Percentiles rank a stretch among this genome's conserved stretches.
These are phyloP conservation scores for Phyllostomus hastatus DNA, from an alignment of 2,113 vertebrate genomes.

Conservation along the genomic window DNA sequence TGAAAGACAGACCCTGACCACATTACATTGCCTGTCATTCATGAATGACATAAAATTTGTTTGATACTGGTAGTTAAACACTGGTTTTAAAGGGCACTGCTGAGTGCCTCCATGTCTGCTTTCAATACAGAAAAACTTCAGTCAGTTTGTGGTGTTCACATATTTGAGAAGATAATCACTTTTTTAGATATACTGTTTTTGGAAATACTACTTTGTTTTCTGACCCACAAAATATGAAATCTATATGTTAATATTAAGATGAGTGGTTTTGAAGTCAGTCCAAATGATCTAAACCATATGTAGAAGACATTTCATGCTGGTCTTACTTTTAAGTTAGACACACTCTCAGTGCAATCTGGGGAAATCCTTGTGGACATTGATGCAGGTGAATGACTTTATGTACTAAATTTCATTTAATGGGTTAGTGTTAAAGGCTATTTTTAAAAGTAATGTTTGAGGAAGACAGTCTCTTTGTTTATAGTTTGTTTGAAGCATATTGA, in stretches of 20 bases:
- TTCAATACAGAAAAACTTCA: slow-evolving; percentile 25
- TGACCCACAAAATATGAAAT: background rate
- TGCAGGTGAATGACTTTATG: background rate
- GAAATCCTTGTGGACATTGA: background rate
- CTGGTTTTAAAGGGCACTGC: background rate
- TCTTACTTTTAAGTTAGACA: background rate
- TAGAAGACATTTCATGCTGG: background rate
- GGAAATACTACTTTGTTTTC: slow-evolving; percentile 9
- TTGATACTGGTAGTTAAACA: slow-evolving; percentile 49
- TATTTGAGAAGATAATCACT: background rate
- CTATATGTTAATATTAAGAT: background rate
- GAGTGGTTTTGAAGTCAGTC: background rate
- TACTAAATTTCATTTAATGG: background rate
- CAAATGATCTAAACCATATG: background rate
- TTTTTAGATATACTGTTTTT: background rate
- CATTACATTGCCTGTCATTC: slow-evolving; percentile 57
- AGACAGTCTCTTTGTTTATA: background rate
- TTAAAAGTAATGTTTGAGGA: background rate
- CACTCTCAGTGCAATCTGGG: background rate
- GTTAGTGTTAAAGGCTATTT: background rate
- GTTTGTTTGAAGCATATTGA: background rate
- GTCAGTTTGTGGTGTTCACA: background rate
- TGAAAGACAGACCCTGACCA: slow-evolving; percentile 26
- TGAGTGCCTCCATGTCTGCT: slow-evolving; percentile 22
- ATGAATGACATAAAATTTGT: slow-evolving; percentile 51